Conservation (phyloP, 2,797 vertebrate genomes). For the Echiichthys vipera region DNA sequence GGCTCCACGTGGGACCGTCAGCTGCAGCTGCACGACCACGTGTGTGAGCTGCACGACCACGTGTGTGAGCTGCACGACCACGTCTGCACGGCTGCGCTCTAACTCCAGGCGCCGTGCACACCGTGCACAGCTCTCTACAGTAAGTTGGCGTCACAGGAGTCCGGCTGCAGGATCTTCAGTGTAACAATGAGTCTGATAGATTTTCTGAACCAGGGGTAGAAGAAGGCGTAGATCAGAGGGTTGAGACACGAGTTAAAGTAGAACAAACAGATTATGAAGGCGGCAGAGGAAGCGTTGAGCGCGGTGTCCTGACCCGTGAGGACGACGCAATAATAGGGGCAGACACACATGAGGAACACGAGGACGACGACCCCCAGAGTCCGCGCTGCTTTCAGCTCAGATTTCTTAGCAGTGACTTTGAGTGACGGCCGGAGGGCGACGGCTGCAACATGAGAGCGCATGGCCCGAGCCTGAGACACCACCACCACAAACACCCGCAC, state of each 20-base stretch:
- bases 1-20: too few species aligned
- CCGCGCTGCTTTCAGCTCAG: constrained; percentile 66
- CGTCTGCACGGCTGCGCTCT: too few species aligned
- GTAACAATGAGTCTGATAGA: constrained; percentile 30
- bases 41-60: too few species aligned
- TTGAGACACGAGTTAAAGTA: constrained; percentile 65
- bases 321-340: constrained; percentile 48
- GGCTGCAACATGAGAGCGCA: constrained; percentile 10
- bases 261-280: constrained; percentile 36
- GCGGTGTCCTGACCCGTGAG: constrained; percentile 10
- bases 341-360: constrained; percentile 60
- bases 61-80: too few species aligned
- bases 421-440: not conserved
- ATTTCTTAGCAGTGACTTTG: constrained; percentile 26
- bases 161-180: constrained; percentile 22
- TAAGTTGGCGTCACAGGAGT: constrained; percentile 18
- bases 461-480: constrained; percentile 55
- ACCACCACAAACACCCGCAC: too few species aligned
- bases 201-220: constrained; percentile 49
- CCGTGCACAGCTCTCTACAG: too few species aligned
- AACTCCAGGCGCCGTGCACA: too few species aligned
- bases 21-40: too few species aligned
- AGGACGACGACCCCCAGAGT: constrained; percentile 61
- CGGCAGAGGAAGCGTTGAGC: not conserved
- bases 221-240: too few species aligned